Percentiles rank a stretch among this genome's conserved stretches.
phyloP scores from a whole-genome alignment of 2,113 vertebrate genomes.

The Plecotus auritus region DNA sequence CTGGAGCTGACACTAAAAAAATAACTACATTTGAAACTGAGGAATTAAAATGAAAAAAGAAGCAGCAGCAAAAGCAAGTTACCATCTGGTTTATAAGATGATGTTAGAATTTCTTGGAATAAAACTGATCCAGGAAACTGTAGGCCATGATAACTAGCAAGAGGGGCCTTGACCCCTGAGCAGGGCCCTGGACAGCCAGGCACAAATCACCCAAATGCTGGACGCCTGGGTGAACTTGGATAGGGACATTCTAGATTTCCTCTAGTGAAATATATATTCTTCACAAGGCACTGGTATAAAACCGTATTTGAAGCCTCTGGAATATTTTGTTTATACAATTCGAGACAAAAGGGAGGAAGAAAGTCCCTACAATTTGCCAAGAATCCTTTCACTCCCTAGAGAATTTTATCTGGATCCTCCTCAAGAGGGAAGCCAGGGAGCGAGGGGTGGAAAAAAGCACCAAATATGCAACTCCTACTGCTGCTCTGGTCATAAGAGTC shows the following conservation, averaged over 20 bases:
- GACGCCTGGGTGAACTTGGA: constrained; percentile 88
- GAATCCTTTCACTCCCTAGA: constrained; percentile 86
- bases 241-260: constrained; percentile 90
- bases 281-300: constrained; percentile 85
- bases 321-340: constrained; percentile 91
- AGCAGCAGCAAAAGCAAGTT: constrained; percentile 88
- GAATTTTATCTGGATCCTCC: constrained; percentile 91
- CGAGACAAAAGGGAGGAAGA: constrained; percentile 86
- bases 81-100: constrained; percentile 88
- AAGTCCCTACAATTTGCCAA: constrained; percentile 87
- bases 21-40: constrained; percentile 92
- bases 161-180: constrained; percentile 90
- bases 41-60: constrained; percentile 91
- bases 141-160: constrained; percentile 87
- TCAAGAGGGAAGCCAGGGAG: constrained; percentile 64
- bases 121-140: constrained; percentile 89
- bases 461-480: constrained; percentile 67
- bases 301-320: constrained; percentile 87
- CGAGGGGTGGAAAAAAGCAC: neutral
- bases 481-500: constrained; percentile 45
- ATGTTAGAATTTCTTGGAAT: constrained; percentile 93
- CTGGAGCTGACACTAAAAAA: constrained; percentile 93
- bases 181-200: constrained; percentile 90
- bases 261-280: constrained; percentile 84
- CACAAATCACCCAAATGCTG: constrained; percentile 88